Evolutionary conservation across 1,140 invertebrate genomes (phyloP), one percentile per base, ranked within the genome.

Genomic region (Monomorium pharaonis): DNA sequence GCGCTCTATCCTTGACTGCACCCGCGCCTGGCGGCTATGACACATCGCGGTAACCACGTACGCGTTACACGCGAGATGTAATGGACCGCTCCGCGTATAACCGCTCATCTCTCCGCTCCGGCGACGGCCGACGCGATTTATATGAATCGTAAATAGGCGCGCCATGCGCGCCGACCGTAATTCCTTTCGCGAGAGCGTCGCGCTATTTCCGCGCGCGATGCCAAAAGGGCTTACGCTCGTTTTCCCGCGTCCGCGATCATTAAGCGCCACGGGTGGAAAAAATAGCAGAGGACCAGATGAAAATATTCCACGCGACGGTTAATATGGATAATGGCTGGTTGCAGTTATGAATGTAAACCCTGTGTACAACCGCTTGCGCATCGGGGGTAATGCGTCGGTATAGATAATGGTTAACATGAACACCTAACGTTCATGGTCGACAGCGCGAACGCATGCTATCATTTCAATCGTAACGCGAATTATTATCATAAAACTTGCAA

Each of bases 61-160:
- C 58, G 49, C 72, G 89, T 88, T 86, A 90, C 85, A 76, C 62
- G 62, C 44, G 60, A 72, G 89, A 90, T 91, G 90, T 91, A 90
- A 90, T 91, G 89, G 89, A 88, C 75, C 89, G 30, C 30, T 21
- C 33, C 51, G 37, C 30, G 83, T 88, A 80, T 76, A 86, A 80
- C 67, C 77, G 49, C 30, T 14, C 33, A 9, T 7, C 58, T 47
- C 84, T 85, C 18, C 18, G 18, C 16, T 54, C 37, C n/a, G 58
- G 54, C 76, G 70, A 63, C 56, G 89, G 76, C 44, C 83, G 49
- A 84, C 74, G 86, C 84, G 89, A 90, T 90, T 90, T 90, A 90
- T 91, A 88, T 63, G 86, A 91, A 88, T 91, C 89, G 84, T 91
- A 91, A 91, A 91, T 91, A 91, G 81, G 54, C 78, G 44, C 70